Evolutionary conservation across 1,140 invertebrate species (phyloP).

Genomic region (Diabrotica undecimpunctata): DNA sequence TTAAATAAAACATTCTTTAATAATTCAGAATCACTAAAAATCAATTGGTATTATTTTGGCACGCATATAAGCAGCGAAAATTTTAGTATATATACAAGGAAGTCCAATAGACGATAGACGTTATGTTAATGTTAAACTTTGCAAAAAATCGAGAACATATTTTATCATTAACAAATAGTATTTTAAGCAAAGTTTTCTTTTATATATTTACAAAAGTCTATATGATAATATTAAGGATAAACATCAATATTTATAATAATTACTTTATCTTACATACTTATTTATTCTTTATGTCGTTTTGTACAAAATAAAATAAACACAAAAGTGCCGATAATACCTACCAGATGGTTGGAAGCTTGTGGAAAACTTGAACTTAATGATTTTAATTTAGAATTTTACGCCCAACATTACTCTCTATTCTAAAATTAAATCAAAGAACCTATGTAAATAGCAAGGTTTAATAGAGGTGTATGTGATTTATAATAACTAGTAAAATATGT

Average conservation of each 20-base stretch:
- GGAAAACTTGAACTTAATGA: too few relatives aligned
- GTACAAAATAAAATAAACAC: conserved; percentile 29
- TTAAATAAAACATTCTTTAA: too few relatives aligned
- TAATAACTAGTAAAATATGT: too few relatives aligned
- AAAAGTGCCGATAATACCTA: conserved; percentile 25
- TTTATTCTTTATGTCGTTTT: conserved; percentile 16
- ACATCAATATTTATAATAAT: conserved; percentile 32
- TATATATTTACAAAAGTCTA: conserved; percentile 20
- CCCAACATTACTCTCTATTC: too few relatives aligned
- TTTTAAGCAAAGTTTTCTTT: conserved; percentile 17
- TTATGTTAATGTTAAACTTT: conserved; percentile 16
- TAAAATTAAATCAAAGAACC: too few relatives aligned
- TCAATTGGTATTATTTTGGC: conserved; percentile 12
- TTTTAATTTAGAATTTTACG: too few relatives aligned
- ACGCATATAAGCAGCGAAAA: conserved; percentile 12
- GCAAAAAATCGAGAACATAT: conserved; percentile 14
- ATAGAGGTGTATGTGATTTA: conserved; percentile 5
- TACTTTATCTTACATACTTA: conserved; percentile 28
- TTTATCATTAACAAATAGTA: conserved; percentile 1
- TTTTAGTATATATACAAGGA: conserved; percentile 18
- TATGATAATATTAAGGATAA: conserved; percentile 17
- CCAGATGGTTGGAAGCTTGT: conserved; percentile 5
- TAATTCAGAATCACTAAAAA: neutral
- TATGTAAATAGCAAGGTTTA: too few relatives aligned
- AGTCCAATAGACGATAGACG: conserved; percentile 23